Percentiles rank a stretch among this genome's conserved stretches.
Conservation (phyloP, 1,140 invertebrate species). For the Drosophila elegans region DNA sequence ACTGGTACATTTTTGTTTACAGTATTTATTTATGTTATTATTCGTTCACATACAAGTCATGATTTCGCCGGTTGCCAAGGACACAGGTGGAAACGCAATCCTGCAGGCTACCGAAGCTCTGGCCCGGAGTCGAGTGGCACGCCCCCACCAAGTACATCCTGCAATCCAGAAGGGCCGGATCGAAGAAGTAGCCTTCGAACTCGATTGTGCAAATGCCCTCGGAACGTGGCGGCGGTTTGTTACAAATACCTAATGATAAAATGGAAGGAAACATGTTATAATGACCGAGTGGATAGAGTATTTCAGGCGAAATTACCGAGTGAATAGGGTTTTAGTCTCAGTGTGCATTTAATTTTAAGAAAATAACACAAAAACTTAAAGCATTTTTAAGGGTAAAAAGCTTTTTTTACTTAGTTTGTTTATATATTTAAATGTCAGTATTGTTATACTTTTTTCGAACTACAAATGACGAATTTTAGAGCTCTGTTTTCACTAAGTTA, state of each 20-base stretch:
- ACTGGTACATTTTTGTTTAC: conserved; percentile 53
- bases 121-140: conserved; percentile 64
- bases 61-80: conserved; percentile 48
- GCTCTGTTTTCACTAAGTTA: too few relatives aligned
- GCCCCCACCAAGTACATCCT: conserved; percentile 64
- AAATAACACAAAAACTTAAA: too few relatives aligned
- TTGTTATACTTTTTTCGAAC: too few relatives aligned
- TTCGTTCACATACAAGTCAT: conserved; percentile 61
- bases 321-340: too few relatives aligned
- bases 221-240: conserved; percentile 66
- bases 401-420: too few relatives aligned
- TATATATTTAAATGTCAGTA: too few relatives aligned
- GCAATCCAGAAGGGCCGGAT: conserved; percentile 59
- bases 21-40: conserved; percentile 18
- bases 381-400: too few relatives aligned
- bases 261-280: not conserved
- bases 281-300: too few relatives aligned
- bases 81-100: conserved; percentile 73
- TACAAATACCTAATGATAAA: conserved; percentile 59
- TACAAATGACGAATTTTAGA: too few relatives aligned
- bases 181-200: conserved; percentile 77
- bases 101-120: conserved; percentile 73
- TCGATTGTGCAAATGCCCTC: conserved; percentile 76
- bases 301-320: too few relatives aligned
- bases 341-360: too few relatives aligned